A percentile compares a stretch with the other conserved stretches of the same genome.
These are phyloP conservation scores for Eustalomyia histrio DNA, from an alignment of 2,888 invertebrate genomes.

Conservation along the genomic window DNA sequence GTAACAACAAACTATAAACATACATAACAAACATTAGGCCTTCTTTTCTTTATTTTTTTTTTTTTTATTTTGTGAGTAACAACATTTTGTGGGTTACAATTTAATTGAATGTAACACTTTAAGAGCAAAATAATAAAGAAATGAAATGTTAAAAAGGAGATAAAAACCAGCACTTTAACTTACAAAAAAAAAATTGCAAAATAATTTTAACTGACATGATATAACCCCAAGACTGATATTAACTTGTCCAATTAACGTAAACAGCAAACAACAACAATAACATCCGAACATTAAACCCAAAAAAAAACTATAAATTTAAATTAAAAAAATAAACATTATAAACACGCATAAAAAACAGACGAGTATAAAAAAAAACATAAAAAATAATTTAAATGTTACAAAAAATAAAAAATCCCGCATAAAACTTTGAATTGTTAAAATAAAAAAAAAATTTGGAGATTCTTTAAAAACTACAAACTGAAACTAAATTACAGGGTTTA, in stretches of 20 bases:
- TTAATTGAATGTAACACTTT: slow-evolving; percentile 41
- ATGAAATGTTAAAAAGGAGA: not conserved
- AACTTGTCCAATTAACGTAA: slow-evolving; percentile 67
- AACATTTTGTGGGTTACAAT: slow-evolving; percentile 29
- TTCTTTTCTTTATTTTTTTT: not conserved
- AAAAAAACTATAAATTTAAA: slow-evolving; percentile 33
- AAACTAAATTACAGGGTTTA: slow-evolving; percentile 58
- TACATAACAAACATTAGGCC: not conserved
- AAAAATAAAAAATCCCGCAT: slow-evolving; percentile 13
- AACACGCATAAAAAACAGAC: slow-evolving; percentile 12
- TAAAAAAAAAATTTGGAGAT: slow-evolving; percentile 28
- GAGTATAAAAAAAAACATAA: slow-evolving; percentile 4
- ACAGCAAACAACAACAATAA: slow-evolving; percentile 18
- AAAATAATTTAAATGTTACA: slow-evolving; percentile 31
- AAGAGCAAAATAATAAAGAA: slow-evolving; percentile 1
- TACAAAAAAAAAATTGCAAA: not conserved
- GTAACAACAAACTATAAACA: not conserved
- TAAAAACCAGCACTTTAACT: slow-evolving; percentile 12
- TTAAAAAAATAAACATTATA: slow-evolving; percentile 51
- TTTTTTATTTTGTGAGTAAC: too few relatives aligned
- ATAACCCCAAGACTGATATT: slow-evolving; percentile 52
- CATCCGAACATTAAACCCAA: not conserved
- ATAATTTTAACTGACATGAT: slow-evolving; percentile 48
- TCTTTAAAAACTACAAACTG: slow-evolving; percentile 18
- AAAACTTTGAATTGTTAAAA: not conserved